Evolutionary conservation across 1,140 invertebrate genomes (phyloP).

Genomic region (Thaumetopoea pityocampa): DNA sequence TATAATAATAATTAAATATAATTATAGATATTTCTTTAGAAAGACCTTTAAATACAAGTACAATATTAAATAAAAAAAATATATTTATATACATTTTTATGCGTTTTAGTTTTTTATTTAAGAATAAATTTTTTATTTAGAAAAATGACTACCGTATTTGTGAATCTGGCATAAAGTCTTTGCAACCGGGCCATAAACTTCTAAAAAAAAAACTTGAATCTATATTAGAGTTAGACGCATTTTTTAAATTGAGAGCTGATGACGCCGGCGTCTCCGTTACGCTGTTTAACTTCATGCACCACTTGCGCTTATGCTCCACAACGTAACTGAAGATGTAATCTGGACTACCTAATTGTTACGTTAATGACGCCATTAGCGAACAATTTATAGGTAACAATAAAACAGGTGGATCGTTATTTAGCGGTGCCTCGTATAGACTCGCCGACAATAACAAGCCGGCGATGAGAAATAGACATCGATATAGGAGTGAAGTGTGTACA

Average conservation of each 20-base stretch:
- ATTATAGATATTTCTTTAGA: no score
- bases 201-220: no score
- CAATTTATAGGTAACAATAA: constrained; percentile 33
- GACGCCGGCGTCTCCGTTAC: constrained; percentile 31
- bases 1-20: no score
- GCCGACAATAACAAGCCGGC: constrained; percentile 23
- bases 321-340: constrained; percentile 45
- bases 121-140: no score
- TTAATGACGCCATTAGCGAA: constrained; percentile 32
- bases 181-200: no score
- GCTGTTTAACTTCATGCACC: constrained; percentile 37
- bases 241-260: constrained; percentile 37
- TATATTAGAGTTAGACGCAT: no score
- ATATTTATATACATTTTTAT: no score
- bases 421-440: constrained; percentile 14
- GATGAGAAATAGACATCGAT: constrained; percentile 43
- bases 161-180: no score
- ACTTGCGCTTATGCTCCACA: constrained; percentile 31
- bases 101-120: no score
- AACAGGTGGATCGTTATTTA: constrained; percentile 19
- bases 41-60: no score
- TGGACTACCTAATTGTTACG: constrained; percentile 38
- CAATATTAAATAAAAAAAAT: no score
- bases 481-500: constrained; percentile 47
- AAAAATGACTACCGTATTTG: no score